Conservation (phyloP, 2,797 vertebrate genomes). For the Leptodactylus fallax region DNA sequence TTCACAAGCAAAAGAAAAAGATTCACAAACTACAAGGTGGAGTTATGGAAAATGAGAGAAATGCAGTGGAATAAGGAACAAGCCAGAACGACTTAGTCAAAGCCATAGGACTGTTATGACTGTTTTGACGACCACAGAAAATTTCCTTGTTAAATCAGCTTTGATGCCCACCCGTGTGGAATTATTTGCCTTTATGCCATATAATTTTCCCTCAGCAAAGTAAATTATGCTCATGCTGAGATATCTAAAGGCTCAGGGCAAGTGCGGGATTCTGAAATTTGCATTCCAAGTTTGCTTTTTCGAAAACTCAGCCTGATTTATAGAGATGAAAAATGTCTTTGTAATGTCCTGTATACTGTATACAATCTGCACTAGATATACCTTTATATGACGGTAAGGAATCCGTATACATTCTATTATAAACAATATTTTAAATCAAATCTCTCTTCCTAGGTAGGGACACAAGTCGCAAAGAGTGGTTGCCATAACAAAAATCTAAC, state of each 20-base stretch:
- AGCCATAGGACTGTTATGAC: constrained; percentile 19
- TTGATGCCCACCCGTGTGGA: constrained; percentile 49
- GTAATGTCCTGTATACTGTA: not conserved
- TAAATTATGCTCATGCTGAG: constrained; percentile 18
- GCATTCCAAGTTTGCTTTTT: not conserved
- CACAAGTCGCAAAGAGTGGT: too few species aligned
- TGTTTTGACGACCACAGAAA: constrained; percentile 44
- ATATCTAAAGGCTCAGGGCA: not conserved
- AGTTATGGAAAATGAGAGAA: constrained; percentile 50
- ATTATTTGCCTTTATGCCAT: constrained; percentile 35
- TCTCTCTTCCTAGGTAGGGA: not conserved
- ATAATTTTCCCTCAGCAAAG: constrained; percentile 12
- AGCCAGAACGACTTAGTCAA: constrained; percentile 38
- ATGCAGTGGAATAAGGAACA: constrained; percentile 13
- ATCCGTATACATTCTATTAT: not conserved
- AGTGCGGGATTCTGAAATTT: not conserved
- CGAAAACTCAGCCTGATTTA: not conserved
- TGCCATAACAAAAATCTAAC: not conserved
- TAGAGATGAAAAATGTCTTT: not conserved
- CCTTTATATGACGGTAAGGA: not conserved
- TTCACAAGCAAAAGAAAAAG: constrained; percentile 31
- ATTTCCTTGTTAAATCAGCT: constrained; percentile 20
- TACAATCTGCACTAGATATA: not conserved
- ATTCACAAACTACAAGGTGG: not conserved
- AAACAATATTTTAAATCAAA: not conserved